Evolutionary conservation across 2,888 invertebrate species (phyloP).

Genomic region (Tenthredo livida): DNA sequence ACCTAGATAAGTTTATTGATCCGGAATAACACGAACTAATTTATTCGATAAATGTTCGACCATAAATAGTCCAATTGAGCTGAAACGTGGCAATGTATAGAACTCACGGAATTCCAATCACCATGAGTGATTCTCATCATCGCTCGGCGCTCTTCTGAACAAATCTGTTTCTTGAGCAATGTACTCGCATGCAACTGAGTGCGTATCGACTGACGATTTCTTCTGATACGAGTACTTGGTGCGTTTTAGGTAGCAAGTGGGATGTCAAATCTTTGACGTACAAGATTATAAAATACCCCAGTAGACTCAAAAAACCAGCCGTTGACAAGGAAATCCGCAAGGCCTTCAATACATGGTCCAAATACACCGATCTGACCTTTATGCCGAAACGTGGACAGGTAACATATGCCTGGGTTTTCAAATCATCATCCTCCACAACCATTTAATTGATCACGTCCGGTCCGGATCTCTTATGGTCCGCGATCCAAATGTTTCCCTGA

Average conservation of each 20-base stretch:
- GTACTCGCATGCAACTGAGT: neutral
- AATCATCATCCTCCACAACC: no score
- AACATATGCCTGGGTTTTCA: neutral
- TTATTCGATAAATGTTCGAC: no score
- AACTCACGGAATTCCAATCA: no score
- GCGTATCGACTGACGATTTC: neutral
- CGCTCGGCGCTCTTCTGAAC: no score
- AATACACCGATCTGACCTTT: constrained; percentile 89
- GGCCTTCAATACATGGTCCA: constrained; percentile 91
- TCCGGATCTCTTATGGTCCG: no score
- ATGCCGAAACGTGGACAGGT: constrained; percentile 86
- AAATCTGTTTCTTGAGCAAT: neutral
- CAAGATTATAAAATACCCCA: constrained; percentile 91
- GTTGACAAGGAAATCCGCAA: constrained; percentile 88
- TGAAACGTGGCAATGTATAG: no score
- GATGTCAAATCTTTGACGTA: constrained; percentile 91
- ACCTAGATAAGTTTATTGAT: no score
- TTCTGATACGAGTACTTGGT: neutral
- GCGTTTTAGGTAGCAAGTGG: constrained; percentile 89
- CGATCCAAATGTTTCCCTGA: no score
- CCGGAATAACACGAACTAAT: no score
- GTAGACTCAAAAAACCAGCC: constrained; percentile 83
- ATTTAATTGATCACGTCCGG: no score
- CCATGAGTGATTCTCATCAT: no score
- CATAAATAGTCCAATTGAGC: no score